Evolutionary conservation across 2,113 vertebrate genomes (phyloP).

Genomic region (Embiotoca jacksoni): DNA sequence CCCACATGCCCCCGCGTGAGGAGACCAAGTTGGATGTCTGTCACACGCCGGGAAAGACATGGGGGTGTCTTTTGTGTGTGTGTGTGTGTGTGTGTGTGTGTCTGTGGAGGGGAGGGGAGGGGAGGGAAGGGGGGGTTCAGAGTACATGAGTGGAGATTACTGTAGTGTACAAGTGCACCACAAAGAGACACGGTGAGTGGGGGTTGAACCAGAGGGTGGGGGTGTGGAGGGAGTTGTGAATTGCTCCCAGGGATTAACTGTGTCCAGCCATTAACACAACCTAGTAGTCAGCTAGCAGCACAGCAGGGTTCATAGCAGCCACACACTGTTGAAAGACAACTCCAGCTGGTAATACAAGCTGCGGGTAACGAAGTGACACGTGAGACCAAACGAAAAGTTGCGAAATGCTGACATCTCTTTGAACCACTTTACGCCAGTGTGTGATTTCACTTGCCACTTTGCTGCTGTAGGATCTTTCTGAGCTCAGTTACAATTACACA

Average conservation of each 20-base stretch:
- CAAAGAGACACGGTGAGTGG: conserved; percentile 24
- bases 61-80: neutral
- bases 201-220: neutral
- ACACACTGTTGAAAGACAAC: conserved; percentile 18
- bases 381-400: too few relatives aligned
- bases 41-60: neutral
- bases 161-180: conserved; percentile 37
- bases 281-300: conserved; percentile 37
- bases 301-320: conserved; percentile 30
- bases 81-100: neutral
- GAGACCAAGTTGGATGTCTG: neutral
- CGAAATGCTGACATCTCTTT: too few relatives aligned
- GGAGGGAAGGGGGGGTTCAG: conserved; percentile 35
- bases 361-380: neutral
- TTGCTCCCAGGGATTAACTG: conserved; percentile 61
- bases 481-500: too few relatives aligned
- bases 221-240: conserved; percentile 5
- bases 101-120: neutral
- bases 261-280: conserved; percentile 58
- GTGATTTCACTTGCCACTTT: too few relatives aligned
- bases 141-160: conserved; percentile 55
- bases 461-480: too few relatives aligned
- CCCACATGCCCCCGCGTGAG: too few relatives aligned
- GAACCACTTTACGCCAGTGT: too few relatives aligned
- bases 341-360: neutral